Conservation (phyloP, 37 sponge, comb jelly and placozoan genomes). For the Spongia lamella region DNA sequence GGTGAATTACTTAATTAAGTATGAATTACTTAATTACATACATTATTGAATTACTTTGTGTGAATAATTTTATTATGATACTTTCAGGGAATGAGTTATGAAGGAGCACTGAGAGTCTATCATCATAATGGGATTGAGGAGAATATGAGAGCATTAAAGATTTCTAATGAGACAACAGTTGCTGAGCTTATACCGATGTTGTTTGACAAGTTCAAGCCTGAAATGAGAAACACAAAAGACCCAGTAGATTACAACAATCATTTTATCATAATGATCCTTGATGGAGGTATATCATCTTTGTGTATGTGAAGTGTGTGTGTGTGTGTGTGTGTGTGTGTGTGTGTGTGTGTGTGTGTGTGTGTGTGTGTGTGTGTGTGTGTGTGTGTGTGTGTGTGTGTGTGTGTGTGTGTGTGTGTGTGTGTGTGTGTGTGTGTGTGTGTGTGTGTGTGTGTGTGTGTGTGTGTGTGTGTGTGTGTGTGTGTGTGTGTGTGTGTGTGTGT, state of each 20-base stretch:
- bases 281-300: slow-evolving; percentile 7
- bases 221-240: no score
- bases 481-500: no score
- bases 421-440: no score
- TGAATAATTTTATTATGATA: no score
- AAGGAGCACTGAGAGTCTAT: slow-evolving; percentile 13
- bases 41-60: no score
- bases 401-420: slow-evolving; percentile 11
- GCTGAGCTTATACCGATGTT: slow-evolving; percentile 26
- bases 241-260: slow-evolving; percentile 6
- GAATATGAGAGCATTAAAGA: slow-evolving; percentile 7
- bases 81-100: slow-evolving; percentile 18
- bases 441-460: no score
- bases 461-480: no score
- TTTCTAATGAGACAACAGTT: slow-evolving; percentile 8
- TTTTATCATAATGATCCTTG: slow-evolving; percentile 9
- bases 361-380: slow-evolving; percentile 11
- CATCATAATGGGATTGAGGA: background rate
- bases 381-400: background rate
- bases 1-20: no score
- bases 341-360: background rate
- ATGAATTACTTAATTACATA: no score
- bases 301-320: background rate
- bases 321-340: background rate
- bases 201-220: slow-evolving; percentile 13